These are phyloP conservation scores for Drosophila subquinaria DNA, from an alignment of 2,888 invertebrate species.

Conservation along the genomic window DNA sequence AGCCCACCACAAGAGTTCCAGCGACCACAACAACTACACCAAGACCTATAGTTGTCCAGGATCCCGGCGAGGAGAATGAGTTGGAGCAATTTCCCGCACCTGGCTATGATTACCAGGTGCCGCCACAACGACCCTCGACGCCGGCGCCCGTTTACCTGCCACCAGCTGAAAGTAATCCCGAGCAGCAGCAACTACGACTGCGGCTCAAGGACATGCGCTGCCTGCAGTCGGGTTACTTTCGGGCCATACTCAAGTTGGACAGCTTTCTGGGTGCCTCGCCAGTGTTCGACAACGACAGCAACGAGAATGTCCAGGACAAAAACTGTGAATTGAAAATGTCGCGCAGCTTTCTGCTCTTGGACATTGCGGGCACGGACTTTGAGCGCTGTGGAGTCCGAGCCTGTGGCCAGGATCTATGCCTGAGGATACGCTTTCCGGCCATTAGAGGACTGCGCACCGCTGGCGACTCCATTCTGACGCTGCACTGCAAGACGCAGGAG, in stretches of 20 bases:
- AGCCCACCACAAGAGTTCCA: slow-evolving; percentile 48
- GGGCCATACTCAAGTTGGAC: slow-evolving; percentile 84
- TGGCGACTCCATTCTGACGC: slow-evolving; percentile 86
- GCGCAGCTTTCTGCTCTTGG: slow-evolving; percentile 83
- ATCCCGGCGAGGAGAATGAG: slow-evolving; percentile 59
- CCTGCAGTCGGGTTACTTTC: slow-evolving; percentile 83
- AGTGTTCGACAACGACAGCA: slow-evolving; percentile 85
- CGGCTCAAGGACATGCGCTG: slow-evolving; percentile 84
- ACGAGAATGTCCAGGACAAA: slow-evolving; percentile 76
- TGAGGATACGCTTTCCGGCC: slow-evolving; percentile 87
- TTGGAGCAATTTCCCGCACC: slow-evolving; percentile 33
- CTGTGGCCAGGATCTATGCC: slow-evolving; percentile 87
- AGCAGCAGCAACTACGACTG: slow-evolving; percentile 72
- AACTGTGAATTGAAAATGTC: slow-evolving; percentile 81
- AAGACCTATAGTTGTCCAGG: slow-evolving; percentile 77
- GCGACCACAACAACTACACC: slow-evolving; percentile 49
- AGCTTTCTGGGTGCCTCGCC: slow-evolving; percentile 83
- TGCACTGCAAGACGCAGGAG: slow-evolving; percentile 87
- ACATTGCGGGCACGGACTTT: slow-evolving; percentile 86
- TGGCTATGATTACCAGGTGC: slow-evolving; percentile 80
- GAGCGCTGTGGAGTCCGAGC: slow-evolving; percentile 86
- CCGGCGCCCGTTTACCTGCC: slow-evolving; percentile 76
- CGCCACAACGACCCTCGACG: slow-evolving; percentile 62
- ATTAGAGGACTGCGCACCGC: slow-evolving; percentile 87
- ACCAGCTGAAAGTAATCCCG: slow-evolving; percentile 25